phyloP scores from a whole-genome alignment of 2,797 vertebrate species.

The Vultur gryphus region DNA sequence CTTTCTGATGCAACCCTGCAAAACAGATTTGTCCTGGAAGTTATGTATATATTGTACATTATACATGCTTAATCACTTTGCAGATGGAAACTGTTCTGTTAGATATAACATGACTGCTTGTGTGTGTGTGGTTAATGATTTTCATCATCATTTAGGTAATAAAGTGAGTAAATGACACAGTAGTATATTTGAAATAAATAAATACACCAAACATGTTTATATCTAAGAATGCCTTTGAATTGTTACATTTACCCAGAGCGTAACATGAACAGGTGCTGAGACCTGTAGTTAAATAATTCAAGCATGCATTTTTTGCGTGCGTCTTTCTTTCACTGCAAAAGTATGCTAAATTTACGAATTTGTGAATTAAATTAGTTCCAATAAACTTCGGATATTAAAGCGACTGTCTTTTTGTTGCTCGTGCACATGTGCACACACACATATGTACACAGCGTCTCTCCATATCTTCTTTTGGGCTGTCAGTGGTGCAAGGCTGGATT shows the following conservation, averaged over 20 bases:
- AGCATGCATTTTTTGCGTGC: not conserved
- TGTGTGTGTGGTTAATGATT: not conserved
- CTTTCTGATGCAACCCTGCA: not conserved
- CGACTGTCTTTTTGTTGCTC: not conserved
- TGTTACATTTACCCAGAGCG: not conserved
- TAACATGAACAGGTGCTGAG: not conserved
- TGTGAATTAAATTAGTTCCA: not conserved
- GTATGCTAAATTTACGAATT: not conserved
- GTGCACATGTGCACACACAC: too few relatives aligned
- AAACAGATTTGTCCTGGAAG: not conserved
- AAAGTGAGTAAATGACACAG: not conserved
- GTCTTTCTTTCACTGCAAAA: not conserved
- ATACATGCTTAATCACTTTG: not conserved
- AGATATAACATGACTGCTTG: not conserved
- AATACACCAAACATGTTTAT: not conserved
- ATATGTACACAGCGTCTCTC: not conserved
- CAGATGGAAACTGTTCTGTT: not conserved
- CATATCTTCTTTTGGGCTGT: not conserved
- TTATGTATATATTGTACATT: not conserved
- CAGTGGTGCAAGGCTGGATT: not conserved
- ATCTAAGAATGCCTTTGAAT: not conserved
- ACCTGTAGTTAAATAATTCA: not conserved
- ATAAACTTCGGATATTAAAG: not conserved
- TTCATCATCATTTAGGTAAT: fast-evolving
- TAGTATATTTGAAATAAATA: not conserved